A percentile compares a stretch with the other conserved stretches of the same genome.
Conservation (phyloP, 2,797 vertebrate genomes). For the Anolis apletophallus region DNA sequence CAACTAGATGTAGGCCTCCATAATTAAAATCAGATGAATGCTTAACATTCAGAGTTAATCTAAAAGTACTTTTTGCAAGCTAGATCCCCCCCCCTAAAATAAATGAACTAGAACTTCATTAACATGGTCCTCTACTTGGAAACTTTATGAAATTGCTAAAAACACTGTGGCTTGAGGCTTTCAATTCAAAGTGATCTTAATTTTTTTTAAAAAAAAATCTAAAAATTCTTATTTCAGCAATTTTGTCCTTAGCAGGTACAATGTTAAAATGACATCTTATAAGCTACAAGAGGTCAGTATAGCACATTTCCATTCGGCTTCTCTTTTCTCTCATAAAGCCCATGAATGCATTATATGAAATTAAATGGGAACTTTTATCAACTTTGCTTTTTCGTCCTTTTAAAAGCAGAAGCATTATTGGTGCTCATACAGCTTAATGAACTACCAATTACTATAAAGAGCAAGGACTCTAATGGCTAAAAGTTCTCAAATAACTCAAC, state of each 20-base stretch:
- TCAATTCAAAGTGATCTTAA: constrained; percentile 46
- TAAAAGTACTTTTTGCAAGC: constrained; percentile 41
- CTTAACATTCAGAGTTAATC: constrained; percentile 33
- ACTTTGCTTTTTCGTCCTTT: constrained; percentile 25
- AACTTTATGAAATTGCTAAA: constrained; percentile 17
- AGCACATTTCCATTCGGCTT: constrained; percentile 24
- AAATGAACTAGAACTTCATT: constrained; percentile 34
- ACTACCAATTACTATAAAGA: constrained; percentile 38
- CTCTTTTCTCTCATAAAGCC: neutral
- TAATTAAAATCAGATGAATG: constrained; percentile 52
- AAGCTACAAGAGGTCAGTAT: neutral
- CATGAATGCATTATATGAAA: constrained; percentile 35
- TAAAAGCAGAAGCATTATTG: neutral
- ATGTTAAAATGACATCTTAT: constrained; percentile 29
- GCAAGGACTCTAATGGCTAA: constrained; percentile 24
- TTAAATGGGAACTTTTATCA: constrained; percentile 31
- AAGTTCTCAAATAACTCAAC: constrained; percentile 8
- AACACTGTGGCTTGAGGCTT: constrained; percentile 19
- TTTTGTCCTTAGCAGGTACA: constrained; percentile 41
- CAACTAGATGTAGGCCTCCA: neutral
- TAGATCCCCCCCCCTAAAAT: constrained; percentile 12
- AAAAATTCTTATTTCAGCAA: constrained; percentile 36
- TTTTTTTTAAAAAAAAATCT: constrained; percentile 10
- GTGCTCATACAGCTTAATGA: constrained; percentile 14
- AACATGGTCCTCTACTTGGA: constrained; percentile 34